These are phyloP conservation scores for Encarsia formosa DNA, from an alignment of 2,888 invertebrate species.

Conservation along the genomic window DNA sequence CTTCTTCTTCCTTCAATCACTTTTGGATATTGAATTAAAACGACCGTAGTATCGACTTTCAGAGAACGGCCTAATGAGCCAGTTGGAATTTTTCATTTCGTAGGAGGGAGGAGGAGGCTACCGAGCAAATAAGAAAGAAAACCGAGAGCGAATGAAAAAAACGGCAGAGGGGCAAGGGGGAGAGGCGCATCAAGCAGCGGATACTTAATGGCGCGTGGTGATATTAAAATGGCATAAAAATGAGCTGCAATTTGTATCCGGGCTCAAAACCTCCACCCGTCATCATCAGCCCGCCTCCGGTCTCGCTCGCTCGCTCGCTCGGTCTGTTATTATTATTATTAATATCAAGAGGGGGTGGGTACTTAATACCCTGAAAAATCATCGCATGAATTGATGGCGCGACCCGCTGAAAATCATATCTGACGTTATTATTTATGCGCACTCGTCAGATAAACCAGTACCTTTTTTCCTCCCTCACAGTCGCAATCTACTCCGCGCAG, in stretches of 20 bases:
- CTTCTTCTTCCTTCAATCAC: not conserved
- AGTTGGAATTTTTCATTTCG: conserved; percentile 39
- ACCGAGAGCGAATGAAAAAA: conserved; percentile 19
- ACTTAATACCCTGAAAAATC: conserved; percentile 47
- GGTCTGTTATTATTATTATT: conserved; percentile 49
- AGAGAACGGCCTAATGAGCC: conserved; percentile 33
- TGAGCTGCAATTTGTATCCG: conserved; percentile 51
- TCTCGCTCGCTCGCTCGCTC: conserved; percentile 32
- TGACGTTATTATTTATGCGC: conserved; percentile 12
- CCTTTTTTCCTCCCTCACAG: not conserved
- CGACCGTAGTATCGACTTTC: not conserved
- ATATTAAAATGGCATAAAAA: conserved; percentile 53
- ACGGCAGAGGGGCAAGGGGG: conserved; percentile 24
- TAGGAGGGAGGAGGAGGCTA: conserved; percentile 22
- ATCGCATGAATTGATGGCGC: conserved; percentile 37
- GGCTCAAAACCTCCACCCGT: conserved; percentile 43
- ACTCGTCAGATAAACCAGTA: conserved; percentile 17
- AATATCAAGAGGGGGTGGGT: conserved; percentile 44
- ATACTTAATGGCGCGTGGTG: conserved; percentile 51
- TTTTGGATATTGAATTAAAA: not conserved
- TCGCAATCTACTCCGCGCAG: too few relatives aligned
- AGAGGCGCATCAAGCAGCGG: conserved; percentile 35
- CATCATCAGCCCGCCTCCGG: conserved; percentile 31
- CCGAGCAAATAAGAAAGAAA: conserved; percentile 10
- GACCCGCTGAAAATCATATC: conserved; percentile 22